Percentiles rank a stretch among this genome's conserved stretches.
Conservation (phyloP, 2,113 vertebrate species). For the Asarcornis scutulata region DNA sequence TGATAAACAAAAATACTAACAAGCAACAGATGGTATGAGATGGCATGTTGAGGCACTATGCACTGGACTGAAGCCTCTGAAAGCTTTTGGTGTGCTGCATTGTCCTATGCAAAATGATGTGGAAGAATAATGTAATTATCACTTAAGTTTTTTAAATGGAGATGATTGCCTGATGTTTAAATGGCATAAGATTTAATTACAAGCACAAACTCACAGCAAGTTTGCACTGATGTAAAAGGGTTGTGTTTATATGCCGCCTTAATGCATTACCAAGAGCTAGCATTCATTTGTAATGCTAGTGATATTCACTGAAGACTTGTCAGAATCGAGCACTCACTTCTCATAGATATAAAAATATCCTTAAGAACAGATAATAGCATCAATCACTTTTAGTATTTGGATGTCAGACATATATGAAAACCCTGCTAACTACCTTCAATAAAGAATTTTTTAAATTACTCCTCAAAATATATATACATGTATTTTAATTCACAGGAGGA, state of each 20-base stretch:
- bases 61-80: background rate
- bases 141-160: background rate
- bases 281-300: constrained; percentile 41
- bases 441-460: constrained; percentile 49
- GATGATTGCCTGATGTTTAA: constrained; percentile 35
- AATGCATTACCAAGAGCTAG: constrained; percentile 41
- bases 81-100: background rate
- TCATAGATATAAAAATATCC: constrained; percentile 56
- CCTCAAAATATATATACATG: constrained; percentile 42
- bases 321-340: constrained; percentile 40
- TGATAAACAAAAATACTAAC: background rate
- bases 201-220: constrained; percentile 26
- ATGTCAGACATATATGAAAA: constrained; percentile 60
- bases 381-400: constrained; percentile 68
- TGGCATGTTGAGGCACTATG: background rate
- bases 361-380: constrained; percentile 69
- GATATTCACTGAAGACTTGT: constrained; percentile 47
- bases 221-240: constrained; percentile 44
- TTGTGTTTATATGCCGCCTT: constrained; percentile 16
- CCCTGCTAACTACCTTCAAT: constrained; percentile 45
- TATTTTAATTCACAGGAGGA: constrained; percentile 74
- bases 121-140: background rate
- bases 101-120: background rate
- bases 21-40: background rate
- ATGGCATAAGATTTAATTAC: constrained; percentile 49